Percentiles rank a stretch among this genome's conserved stretches.
Evolutionary conservation across 1,140 invertebrate species (phyloP).

Genomic region (Tetramorium parvispinum): DNA sequence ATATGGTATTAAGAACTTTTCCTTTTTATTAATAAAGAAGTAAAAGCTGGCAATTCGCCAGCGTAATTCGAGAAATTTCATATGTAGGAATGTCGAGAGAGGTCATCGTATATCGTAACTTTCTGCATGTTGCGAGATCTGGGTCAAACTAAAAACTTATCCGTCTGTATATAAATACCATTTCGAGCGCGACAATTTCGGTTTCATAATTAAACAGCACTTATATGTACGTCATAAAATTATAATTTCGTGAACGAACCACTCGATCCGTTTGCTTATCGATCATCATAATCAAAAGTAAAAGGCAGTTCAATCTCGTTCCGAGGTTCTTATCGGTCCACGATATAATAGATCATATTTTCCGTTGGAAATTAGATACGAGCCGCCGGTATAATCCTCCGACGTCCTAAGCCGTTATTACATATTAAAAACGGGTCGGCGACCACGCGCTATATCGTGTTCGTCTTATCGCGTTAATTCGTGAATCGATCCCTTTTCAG

Average conservation of each 20-base stretch:
- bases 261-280: conserved; percentile 40
- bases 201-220: background rate
- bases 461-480: conserved; percentile 70
- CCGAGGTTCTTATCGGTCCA: conserved; percentile 37
- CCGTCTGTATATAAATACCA: background rate
- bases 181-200: background rate
- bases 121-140: background rate
- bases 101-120: background rate
- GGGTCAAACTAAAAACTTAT: conserved; percentile 16
- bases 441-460: conserved; percentile 21
- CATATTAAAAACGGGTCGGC: conserved; percentile 49
- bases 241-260: background rate
- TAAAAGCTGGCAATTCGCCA: too few relatives aligned
- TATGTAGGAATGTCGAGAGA: background rate
- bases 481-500: conserved; percentile 53
- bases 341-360: conserved; percentile 55
- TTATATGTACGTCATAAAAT: background rate
- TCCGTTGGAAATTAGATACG: conserved; percentile 56
- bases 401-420: conserved; percentile 57
- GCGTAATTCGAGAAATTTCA: background rate
- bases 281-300: conserved; percentile 36
- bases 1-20: background rate
- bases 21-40: background rate
- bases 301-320: background rate
- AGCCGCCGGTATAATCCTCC: conserved; percentile 57